Conservation (phyloP, 2,888 invertebrate genomes). For the Lathronympha strigana region DNA sequence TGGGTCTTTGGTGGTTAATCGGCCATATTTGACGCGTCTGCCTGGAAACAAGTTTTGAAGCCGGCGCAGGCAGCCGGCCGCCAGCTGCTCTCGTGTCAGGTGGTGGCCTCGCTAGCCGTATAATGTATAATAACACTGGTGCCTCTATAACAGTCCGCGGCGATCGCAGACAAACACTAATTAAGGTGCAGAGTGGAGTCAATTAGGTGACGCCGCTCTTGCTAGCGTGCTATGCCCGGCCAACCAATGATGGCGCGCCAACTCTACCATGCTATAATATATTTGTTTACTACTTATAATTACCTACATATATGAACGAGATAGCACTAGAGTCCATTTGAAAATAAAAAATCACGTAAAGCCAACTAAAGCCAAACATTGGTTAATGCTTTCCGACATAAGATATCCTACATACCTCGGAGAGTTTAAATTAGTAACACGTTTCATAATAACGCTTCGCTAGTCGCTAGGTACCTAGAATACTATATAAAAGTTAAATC, state of each 20-base stretch:
- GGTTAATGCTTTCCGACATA: no score
- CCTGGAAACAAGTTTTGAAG: conserved; percentile 77
- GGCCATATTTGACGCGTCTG: conserved; percentile 75
- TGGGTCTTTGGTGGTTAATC: conserved; percentile 54
- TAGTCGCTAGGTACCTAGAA: background rate
- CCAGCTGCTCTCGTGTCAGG: conserved; percentile 79
- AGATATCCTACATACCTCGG: no score
- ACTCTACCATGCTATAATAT: conserved; percentile 36
- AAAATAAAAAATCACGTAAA: background rate
- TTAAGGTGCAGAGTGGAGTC: conserved; percentile 59
- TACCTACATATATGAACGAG: background rate
- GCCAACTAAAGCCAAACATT: background rate
- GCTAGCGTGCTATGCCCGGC: conserved; percentile 50
- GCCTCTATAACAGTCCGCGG: conserved; percentile 35
- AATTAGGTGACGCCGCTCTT: conserved; percentile 65
- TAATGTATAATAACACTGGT: conserved; percentile 46
- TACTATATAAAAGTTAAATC: background rate
- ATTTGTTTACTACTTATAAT: background rate
- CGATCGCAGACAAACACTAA: conserved; percentile 54
- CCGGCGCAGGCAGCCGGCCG: conserved; percentile 74
- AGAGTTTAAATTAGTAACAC: no score
- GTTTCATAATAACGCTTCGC: background rate
- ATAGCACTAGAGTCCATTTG: background rate
- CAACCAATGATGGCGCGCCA: conserved; percentile 48
- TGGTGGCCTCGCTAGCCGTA: conserved; percentile 72